Evolutionary conservation across 2,113 vertebrate genomes (phyloP), one percentile per base, ranked within the genome.

Genomic region (Chaetodon auriga): DNA sequence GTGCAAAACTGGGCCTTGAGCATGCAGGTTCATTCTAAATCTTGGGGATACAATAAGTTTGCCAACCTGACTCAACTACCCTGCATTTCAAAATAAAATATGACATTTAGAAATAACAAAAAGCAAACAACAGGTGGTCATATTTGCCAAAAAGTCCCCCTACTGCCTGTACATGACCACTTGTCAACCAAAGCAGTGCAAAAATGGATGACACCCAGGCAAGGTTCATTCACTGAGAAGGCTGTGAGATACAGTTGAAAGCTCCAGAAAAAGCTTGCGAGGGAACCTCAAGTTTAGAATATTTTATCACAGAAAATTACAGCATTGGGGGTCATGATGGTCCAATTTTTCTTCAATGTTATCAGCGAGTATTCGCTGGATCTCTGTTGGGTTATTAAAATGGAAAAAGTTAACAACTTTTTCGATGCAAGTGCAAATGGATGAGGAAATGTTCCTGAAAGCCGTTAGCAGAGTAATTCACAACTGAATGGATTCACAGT

Each of bases 391-490:
- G 21, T 46, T 62, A 10, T 13, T 46, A 19, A 66, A 30, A 70
- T 12, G 38, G 15, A 15, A 7, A 30, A 78, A 8, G 6, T 64
- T 41, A 19, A 6, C 4, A 1, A 19, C 4, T n/a, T 70, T 43
- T 41, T 53, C n/a, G 30, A 0, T 49, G 8, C 5, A 4, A 58
- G 65, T 21, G 30, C 38, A 54, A 80, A 62, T 61, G 45, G 21
- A 46, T 61, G 30, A 66, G 63, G 60, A 71, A 48, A 65, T 62
- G 72, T 71, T 81, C 48, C 53, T 58, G 46, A 63, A 75, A 58
- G 64, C 62, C 72, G 75, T 82, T 78, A 81, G 76, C 36, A 38
- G 75, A 55, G 78, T 57, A 80, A 76, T 86, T 89, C 77, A 80
- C 78, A 61, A 15, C 77, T 54, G 60, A 84, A 79, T 49, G 45